Conservation (phyloP, 2,113 vertebrate genomes). For the Phocoena phocoena region DNA sequence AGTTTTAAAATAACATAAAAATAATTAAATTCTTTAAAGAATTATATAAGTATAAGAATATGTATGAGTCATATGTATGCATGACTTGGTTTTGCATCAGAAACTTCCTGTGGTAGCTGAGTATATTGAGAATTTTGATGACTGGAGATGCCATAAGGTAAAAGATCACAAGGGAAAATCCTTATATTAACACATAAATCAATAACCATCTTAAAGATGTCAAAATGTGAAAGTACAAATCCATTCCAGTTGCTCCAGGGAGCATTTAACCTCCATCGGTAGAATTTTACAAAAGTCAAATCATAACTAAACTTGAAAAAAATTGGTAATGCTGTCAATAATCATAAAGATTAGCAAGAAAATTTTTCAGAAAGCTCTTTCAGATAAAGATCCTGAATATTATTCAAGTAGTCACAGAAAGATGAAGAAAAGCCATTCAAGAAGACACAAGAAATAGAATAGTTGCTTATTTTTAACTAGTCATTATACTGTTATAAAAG, state of each 20-base stretch:
- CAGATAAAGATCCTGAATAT: neutral
- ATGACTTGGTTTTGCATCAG: neutral
- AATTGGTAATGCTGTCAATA: neutral
- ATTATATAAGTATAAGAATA: neutral
- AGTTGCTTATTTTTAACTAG: neutral
- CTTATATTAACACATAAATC: neutral
- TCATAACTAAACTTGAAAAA: neutral
- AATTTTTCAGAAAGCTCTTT: neutral
- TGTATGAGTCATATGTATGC: neutral
- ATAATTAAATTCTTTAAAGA: neutral
- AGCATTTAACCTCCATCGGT: neutral
- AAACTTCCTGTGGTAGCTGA: neutral
- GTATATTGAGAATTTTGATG: neutral
- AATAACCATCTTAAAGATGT: neutral
- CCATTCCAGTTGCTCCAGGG: neutral
- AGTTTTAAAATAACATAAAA: neutral
- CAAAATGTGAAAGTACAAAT: neutral
- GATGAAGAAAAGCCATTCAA: neutral
- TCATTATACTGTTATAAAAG: neutral
- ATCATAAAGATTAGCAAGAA: neutral
- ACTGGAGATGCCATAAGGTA: neutral
- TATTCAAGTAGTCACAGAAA: neutral
- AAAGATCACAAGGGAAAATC: neutral
- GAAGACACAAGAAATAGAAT: neutral
- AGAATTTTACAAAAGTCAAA: neutral